These are phyloP conservation scores for Arothron firmamentum DNA, from an alignment of 2,113 vertebrate genomes.

Conservation along the genomic window DNA sequence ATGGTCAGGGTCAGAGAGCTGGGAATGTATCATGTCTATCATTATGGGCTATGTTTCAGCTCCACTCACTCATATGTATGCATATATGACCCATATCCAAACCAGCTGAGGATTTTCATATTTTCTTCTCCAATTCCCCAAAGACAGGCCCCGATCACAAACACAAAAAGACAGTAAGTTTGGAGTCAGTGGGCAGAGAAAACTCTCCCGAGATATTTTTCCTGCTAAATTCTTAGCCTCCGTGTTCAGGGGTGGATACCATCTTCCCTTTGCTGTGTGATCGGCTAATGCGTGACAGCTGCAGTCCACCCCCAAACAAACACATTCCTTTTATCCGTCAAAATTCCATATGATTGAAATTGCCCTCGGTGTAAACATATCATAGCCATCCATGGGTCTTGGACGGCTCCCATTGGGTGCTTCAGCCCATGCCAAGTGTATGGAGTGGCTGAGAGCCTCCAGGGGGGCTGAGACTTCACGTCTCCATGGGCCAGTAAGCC, in stretches of 20 bases:
- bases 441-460: conserved; percentile 74
- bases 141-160: too few species aligned
- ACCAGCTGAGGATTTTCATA: too few species aligned
- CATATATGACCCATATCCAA: too few species aligned
- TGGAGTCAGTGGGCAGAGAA: not conserved
- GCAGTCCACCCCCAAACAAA: conserved; percentile 62
- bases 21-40: too few species aligned
- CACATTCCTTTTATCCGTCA: conserved; percentile 73
- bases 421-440: conserved; percentile 69
- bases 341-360: conserved; percentile 71
- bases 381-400: conserved; percentile 74
- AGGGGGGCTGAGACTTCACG: conserved; percentile 69
- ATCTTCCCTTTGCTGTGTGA: conserved; percentile 12
- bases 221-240: not conserved
- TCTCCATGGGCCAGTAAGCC: conserved; percentile 78
- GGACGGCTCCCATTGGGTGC: conserved; percentile 64
- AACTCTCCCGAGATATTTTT: not conserved
- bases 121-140: too few species aligned
- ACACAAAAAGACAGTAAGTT: too few species aligned
- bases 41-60: too few species aligned
- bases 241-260: not conserved
- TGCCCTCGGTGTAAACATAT: conserved; percentile 76
- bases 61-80: too few species aligned
- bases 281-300: conserved; percentile 35
- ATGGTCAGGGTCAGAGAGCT: too few species aligned